Percentiles rank a stretch among this genome's conserved stretches.
These are phyloP conservation scores for Nibea albiflora DNA, from an alignment of 2,113 vertebrate species.

Conservation along the genomic window DNA sequence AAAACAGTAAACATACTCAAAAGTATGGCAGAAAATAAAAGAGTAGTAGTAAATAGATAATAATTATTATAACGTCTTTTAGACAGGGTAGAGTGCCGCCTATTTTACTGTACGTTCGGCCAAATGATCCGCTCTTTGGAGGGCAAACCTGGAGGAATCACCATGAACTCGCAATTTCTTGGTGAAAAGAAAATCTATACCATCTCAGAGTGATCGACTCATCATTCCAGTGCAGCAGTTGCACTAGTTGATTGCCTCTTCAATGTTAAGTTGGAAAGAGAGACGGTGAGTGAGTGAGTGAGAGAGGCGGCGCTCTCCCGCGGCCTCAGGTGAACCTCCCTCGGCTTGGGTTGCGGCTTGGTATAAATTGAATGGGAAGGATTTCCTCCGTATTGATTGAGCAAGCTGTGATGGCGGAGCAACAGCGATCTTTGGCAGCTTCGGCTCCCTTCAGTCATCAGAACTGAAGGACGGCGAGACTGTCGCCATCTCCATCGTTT, in stretches of 20 bases:
- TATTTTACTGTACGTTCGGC: too few relatives aligned
- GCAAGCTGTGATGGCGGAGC: conserved; percentile 47
- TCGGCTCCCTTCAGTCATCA: conserved; percentile 51
- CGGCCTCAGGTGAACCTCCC: conserved; percentile 46
- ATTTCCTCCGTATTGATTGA: conserved; percentile 74
- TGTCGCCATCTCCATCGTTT: conserved; percentile 39
- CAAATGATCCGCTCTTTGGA: too few relatives aligned
- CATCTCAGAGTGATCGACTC: neutral
- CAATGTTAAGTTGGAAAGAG: neutral
- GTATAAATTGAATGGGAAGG: conserved; percentile 65
- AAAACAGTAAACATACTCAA: too few relatives aligned
- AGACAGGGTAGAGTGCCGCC: too few relatives aligned
- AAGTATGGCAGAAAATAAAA: too few relatives aligned
- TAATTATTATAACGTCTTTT: too few relatives aligned
- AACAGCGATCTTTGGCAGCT: conserved; percentile 60
- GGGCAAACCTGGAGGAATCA: neutral
- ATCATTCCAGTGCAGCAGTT: conserved; percentile 7
- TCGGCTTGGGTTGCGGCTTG: conserved; percentile 5
- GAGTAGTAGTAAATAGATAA: too few relatives aligned
- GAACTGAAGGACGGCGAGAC: conserved; percentile 63
- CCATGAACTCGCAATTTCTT: neutral
- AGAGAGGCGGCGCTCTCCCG: neutral
- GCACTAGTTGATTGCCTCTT: conserved; percentile 19
- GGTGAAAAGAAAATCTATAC: neutral
- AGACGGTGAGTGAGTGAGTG: neutral